phyloP scores from a whole-genome alignment of 2,888 invertebrate genomes.

The Yponomeuta evonymella region DNA sequence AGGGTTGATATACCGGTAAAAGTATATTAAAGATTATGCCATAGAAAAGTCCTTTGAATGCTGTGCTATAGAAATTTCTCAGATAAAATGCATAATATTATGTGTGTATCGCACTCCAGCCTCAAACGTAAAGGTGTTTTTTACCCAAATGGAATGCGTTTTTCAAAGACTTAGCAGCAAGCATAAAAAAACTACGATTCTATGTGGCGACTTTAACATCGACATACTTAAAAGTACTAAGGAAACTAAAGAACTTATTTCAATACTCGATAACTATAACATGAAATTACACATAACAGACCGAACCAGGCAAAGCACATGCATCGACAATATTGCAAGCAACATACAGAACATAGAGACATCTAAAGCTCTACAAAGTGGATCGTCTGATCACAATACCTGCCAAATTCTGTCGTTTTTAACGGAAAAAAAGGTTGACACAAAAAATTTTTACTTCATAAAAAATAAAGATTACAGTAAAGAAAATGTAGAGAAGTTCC shows the following conservation, averaged over 20 bases:
- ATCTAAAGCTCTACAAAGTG: neutral
- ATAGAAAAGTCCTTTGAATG: neutral
- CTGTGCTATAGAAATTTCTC: neutral
- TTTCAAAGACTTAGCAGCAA: neutral
- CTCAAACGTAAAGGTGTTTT: neutral
- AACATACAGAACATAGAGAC: neutral
- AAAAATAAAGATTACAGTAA: too few relatives aligned
- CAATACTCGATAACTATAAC: too few relatives aligned
- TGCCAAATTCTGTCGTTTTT: too few relatives aligned
- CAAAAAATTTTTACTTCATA: too few relatives aligned
- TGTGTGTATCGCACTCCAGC: neutral
- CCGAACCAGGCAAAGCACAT: neutral
- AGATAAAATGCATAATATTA: neutral
- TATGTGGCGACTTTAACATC: neutral
- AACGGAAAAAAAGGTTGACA: too few relatives aligned
- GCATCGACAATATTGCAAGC: neutral
- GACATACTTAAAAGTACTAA: neutral
- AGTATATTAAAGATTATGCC: neutral
- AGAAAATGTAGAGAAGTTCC: too few relatives aligned
- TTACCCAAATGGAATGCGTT: neutral
- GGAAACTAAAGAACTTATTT: too few relatives aligned
- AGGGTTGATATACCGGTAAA: neutral
- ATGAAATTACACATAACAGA: neutral
- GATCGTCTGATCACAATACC: too few relatives aligned
- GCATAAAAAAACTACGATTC: neutral